Evolutionary conservation across 1,140 invertebrate species (phyloP), one percentile per base, ranked within the genome.

Genomic region (Ladona fulva): DNA sequence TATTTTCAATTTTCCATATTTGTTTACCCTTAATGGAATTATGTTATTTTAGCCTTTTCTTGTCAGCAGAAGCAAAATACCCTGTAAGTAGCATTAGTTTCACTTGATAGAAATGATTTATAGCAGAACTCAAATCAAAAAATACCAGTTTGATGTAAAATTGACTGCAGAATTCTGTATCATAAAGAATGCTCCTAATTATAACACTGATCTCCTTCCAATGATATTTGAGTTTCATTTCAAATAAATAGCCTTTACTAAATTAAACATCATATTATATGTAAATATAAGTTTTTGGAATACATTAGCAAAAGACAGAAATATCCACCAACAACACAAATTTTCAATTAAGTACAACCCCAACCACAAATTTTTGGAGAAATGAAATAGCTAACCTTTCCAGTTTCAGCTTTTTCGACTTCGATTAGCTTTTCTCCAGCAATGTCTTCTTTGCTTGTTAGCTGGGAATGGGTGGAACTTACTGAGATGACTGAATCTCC

Each of bases 321-420:
- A 52, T 11, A 52, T 52, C 44, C 10, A 11, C 19, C 10, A 11
- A 52, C 10, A 52, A 19, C 19, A 19, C 10, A 52, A 52, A 19
- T 10, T 11, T 19, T 52, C 19, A 52, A 52, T 52, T 52, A 11
- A 52, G 44, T 19, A 52, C 19, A 52, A 52, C 25, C 10, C 19
- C 10, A 52, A 11, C 10, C 10, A 52, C 44, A 10, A 52, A 11
- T 52, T 11, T 11, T 52, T 24, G 59, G 24, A 77, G 25, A 79
- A 29, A 42, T 44, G 24, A 25, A 37, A 75, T 76, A 78, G 87
- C 89, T 89, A 86, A 95, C 95, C 84, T 93, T 94, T 80, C 95
- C 95, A 10, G 94, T 97, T 90, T 97, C 94, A 0, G 94, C 86
- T 85, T 95, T 96, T 84, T 97, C 95, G 1, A 87, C 87, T 86